Conservation (phyloP, 2,888 invertebrate species). For the Ectemnius cavifrons region DNA sequence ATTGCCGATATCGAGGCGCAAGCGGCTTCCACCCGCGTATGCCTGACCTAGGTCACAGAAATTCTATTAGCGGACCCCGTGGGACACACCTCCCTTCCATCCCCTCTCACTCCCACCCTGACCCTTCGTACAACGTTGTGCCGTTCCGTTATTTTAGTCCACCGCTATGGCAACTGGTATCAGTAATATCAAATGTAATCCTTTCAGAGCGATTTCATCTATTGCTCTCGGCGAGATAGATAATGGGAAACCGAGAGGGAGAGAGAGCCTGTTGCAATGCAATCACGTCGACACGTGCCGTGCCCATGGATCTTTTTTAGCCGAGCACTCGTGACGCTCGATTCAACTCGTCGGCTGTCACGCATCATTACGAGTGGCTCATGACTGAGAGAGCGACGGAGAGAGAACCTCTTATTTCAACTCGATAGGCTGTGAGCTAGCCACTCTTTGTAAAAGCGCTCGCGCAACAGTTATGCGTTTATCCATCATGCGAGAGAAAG, state of each 20-base stretch:
- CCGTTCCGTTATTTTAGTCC: background rate
- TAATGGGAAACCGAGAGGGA: too few relatives aligned
- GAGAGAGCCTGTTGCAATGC: constrained; percentile 3
- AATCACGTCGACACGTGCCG: constrained; percentile 6
- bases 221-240: constrained; percentile 1
- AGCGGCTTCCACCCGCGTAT: background rate
- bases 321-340: constrained; percentile 4
- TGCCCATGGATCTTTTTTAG: constrained; percentile 6
- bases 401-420: background rate
- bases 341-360: constrained; percentile 6
- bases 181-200: constrained; percentile 4
- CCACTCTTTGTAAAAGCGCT: too few relatives aligned
- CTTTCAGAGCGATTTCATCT: constrained; percentile 3
- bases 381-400: constrained; percentile 13
- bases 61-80: constrained; percentile 10
- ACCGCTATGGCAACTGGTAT: background rate
- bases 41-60: constrained; percentile 12
- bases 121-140: background rate
- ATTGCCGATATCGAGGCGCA: constrained; percentile 4
- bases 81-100: constrained; percentile 2
- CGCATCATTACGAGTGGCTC: constrained; percentile 7
- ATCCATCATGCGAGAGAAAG: too few relatives aligned
- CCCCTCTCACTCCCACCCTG: constrained; percentile 2
- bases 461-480: too few relatives aligned
- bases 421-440: too few relatives aligned